These are phyloP conservation scores for Tridacna gigas DNA, from an alignment of 2,888 invertebrate genomes.

Conservation along the genomic window DNA sequence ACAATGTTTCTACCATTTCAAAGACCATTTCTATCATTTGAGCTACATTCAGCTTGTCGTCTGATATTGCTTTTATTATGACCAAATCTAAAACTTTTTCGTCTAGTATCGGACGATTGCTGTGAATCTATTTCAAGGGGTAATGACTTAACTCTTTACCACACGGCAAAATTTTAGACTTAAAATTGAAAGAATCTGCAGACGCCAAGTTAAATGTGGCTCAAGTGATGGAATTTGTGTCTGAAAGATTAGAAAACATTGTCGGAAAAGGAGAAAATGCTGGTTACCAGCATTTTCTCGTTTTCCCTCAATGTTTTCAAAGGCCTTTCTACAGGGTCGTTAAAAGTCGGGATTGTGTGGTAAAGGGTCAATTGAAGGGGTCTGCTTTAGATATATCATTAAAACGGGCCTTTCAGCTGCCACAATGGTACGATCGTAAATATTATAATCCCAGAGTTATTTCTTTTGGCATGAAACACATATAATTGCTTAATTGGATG, in stretches of 20 bases:
- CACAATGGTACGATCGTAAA: not conserved
- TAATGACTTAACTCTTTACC: too few species aligned
- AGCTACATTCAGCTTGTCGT: too few species aligned
- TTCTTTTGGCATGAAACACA: not conserved
- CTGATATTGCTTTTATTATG: too few species aligned
- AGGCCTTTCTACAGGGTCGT: not conserved
- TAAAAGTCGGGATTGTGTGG: not conserved
- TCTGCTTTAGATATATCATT: not conserved
- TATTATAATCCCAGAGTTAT: not conserved
- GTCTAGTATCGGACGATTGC: too few species aligned
- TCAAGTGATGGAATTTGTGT: not conserved
- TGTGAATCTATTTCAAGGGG: too few species aligned
- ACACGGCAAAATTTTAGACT: too few species aligned
- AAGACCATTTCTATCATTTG: too few species aligned
- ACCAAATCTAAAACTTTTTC: too few species aligned
- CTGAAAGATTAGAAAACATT: not conserved
- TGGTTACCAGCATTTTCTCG: not conserved
- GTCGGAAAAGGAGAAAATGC: not conserved
- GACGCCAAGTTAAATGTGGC: not conserved
- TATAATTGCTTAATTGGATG: not conserved
- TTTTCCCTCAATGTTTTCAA: not conserved
- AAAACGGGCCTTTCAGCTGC: not conserved
- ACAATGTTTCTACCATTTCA: too few species aligned
- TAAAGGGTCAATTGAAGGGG: not conserved
- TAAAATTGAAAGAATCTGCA: too few species aligned